A percentile compares a stretch with the other conserved stretches of the same genome.
phyloP scores from a whole-genome alignment of 1,140 invertebrate genomes.

The Halyomorpha halys region DNA sequence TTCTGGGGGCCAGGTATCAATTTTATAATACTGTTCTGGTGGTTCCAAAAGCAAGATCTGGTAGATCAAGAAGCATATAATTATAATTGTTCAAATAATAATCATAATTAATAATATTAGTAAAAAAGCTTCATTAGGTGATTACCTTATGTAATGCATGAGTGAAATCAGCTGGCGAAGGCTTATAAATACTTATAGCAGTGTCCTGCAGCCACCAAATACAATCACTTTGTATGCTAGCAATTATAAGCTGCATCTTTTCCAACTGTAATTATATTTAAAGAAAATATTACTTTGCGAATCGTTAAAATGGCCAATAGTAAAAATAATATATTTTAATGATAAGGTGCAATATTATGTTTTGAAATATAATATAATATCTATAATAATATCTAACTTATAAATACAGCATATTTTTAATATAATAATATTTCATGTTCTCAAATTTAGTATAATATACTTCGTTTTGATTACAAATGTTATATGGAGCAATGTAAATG shows the following conservation, averaged over 20 bases:
- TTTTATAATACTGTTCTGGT: constrained; percentile 76
- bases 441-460: no score
- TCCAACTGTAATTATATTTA: constrained; percentile 33
- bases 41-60: constrained; percentile 71
- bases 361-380: no score
- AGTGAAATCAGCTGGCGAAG: constrained; percentile 59
- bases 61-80: neutral
- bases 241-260: constrained; percentile 57
- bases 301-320: neutral
- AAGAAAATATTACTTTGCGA: neutral
- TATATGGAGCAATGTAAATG: no score
- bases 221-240: constrained; percentile 68
- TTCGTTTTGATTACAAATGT: no score
- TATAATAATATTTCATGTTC: no score
- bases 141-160: constrained; percentile 70
- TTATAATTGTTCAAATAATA: neutral
- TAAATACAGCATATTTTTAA: no score
- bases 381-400: no score
- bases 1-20: constrained; percentile 91
- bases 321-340: no score
- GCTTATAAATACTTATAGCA: constrained; percentile 62
- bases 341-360: no score
- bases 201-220: constrained; percentile 76
- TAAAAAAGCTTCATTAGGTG: neutral
- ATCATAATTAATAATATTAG: neutral